Conservation (phyloP, 2,113 vertebrate species). For the Origma solitaria region DNA sequence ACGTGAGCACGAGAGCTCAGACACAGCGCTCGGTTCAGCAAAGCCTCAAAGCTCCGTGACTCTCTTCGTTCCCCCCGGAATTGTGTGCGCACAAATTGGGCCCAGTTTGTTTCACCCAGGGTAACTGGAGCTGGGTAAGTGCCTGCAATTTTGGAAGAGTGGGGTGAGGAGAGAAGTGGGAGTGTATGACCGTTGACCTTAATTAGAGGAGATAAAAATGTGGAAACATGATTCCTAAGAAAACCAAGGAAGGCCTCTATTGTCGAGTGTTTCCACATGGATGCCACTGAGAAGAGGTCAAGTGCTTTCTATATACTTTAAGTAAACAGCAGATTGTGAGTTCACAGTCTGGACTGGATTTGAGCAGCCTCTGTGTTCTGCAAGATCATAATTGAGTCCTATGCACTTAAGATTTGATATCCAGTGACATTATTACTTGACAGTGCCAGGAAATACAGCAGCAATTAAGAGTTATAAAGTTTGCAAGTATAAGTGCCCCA, state of each 20-base stretch:
- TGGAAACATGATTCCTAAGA: background rate
- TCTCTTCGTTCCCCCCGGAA: background rate
- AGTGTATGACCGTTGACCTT: background rate
- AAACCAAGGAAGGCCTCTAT: constrained; percentile 8
- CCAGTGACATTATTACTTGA: background rate
- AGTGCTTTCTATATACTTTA: constrained; percentile 45
- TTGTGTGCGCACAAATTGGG: background rate
- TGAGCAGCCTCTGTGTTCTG: constrained; percentile 8
- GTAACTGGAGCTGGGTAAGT: constrained; percentile 6
- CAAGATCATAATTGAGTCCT: constrained; percentile 19
- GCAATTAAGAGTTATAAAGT: background rate
- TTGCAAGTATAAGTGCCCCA: background rate
- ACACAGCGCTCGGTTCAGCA: background rate
- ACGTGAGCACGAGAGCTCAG: background rate
- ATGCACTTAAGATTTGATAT: constrained; percentile 17
- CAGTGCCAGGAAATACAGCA: background rate
- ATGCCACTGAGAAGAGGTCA: constrained; percentile 47
- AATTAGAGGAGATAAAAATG: constrained; percentile 41
- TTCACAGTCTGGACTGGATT: constrained; percentile 13
- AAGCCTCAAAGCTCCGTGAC: background rate
- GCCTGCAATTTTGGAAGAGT: background rate
- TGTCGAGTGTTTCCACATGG: constrained; percentile 27
- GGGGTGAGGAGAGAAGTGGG: background rate
- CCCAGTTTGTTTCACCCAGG: background rate
- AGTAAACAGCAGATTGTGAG: constrained; percentile 25